phyloP scores from a whole-genome alignment of 2,113 vertebrate species.

The Varanus komodoensis region DNA sequence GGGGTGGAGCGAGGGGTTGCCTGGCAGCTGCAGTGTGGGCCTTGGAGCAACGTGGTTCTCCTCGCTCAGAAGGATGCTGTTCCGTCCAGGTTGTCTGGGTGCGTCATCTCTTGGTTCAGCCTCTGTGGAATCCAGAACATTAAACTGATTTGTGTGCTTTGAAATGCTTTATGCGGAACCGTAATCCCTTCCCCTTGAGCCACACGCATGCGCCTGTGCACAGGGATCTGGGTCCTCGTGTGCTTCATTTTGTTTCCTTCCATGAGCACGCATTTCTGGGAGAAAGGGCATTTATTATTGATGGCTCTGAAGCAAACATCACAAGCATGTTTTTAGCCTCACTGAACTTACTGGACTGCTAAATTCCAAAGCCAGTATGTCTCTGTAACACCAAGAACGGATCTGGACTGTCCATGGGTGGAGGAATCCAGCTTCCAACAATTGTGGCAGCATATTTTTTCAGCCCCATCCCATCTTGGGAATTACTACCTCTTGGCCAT shows the following conservation, averaged over 20 bases:
- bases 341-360: neutral
- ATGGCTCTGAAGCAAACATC: conserved; percentile 15
- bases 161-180: conserved; percentile 35
- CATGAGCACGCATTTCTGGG: neutral
- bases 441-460: too few species aligned
- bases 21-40: neutral
- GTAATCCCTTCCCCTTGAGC: conserved; percentile 31
- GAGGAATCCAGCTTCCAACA: too few species aligned
- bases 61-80: conserved; percentile 23
- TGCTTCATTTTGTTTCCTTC: conserved; percentile 1
- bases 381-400: too few species aligned
- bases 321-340: neutral
- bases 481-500: too few species aligned
- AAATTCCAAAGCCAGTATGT: neutral
- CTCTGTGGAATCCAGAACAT: conserved; percentile 24
- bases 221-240: conserved; percentile 36
- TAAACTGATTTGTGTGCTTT: conserved; percentile 28
- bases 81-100: conserved; percentile 6
- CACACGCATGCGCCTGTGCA: neutral
- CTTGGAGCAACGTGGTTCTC: conserved; percentile 1
- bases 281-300: conserved; percentile 13
- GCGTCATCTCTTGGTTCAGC: neutral
- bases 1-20: neutral
- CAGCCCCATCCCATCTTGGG: too few species aligned
- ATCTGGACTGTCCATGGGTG: too few species aligned